Evolutionary conservation across 2,797 vertebrate genomes (phyloP).

Genomic region (Sebastes umbrosus): DNA sequence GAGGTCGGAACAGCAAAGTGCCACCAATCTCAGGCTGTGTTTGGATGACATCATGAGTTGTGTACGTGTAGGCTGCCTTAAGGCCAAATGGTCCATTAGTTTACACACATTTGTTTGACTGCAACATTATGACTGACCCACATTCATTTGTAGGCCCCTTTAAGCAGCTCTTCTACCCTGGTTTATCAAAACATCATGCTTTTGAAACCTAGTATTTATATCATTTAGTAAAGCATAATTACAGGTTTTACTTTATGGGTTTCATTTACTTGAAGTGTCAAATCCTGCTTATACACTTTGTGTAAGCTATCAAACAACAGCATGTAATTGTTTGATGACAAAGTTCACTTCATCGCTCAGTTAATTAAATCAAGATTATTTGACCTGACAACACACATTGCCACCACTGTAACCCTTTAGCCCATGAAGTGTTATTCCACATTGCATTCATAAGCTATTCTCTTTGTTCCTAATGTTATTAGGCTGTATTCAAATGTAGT

Average conservation of each 20-base stretch:
- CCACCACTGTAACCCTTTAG: neutral
- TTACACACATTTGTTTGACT: slow-evolving; percentile 62
- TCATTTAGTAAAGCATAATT: neutral
- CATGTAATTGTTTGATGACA: neutral
- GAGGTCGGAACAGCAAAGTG: slow-evolving; percentile 17
- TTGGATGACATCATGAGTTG: slow-evolving; percentile 44
- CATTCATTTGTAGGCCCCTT: slow-evolving; percentile 38
- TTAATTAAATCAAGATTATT: neutral
- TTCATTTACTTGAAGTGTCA: neutral
- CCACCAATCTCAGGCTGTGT: slow-evolving; percentile 5
- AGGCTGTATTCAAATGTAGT: neutral
- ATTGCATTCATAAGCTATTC: neutral
- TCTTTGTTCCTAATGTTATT: neutral
- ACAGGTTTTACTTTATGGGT: neutral
- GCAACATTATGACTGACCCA: slow-evolving; percentile 62
- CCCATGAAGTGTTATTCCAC: neutral
- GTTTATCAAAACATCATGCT: slow-evolving; percentile 2
- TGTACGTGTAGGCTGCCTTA: slow-evolving; percentile 38
- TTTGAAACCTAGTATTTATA: neutral
- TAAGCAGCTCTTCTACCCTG: neutral
- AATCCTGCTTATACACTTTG: neutral
- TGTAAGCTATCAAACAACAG: neutral
- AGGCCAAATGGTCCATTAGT: slow-evolving; percentile 63
- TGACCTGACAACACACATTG: neutral
- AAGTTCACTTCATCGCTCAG: neutral